Evolutionary conservation across 2,113 vertebrate genomes (phyloP).

Genomic region (Psammodynastes pulverulentus): DNA sequence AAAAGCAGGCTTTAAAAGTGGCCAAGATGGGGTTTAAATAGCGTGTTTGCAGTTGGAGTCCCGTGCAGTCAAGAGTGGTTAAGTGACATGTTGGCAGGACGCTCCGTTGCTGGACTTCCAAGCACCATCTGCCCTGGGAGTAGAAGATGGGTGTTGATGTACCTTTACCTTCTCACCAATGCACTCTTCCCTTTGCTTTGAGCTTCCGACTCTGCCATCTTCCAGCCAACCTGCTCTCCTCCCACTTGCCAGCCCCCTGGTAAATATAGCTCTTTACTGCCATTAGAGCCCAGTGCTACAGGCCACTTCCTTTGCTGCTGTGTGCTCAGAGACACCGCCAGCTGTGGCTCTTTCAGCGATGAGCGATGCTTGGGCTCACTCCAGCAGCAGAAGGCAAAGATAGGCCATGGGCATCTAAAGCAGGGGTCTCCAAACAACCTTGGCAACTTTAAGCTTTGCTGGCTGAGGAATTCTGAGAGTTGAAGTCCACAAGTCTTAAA

Average conservation of each 20-base stretch:
- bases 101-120: neutral
- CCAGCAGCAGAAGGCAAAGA: neutral
- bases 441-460: too few relatives aligned
- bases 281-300: neutral
- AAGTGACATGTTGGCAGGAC: neutral
- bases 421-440: too few relatives aligned
- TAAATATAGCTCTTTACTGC: neutral
- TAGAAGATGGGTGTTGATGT: neutral
- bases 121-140: neutral
- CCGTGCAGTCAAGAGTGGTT: neutral
- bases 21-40: neutral
- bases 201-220: neutral
- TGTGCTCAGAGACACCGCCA: too few relatives aligned
- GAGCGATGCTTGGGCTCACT: neutral
- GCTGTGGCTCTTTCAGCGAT: neutral
- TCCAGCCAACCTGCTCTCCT: neutral
- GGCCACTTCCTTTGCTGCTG: neutral
- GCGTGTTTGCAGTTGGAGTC: neutral
- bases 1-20: neutral
- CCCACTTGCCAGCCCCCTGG: neutral
- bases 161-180: neutral
- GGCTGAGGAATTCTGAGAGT: too few relatives aligned
- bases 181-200: neutral
- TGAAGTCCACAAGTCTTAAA: too few relatives aligned
- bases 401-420: neutral